Percentiles rank a stretch among this genome's conserved stretches.
Evolutionary conservation across 2,888 invertebrate genomes (phyloP).

Genomic region (Tortrix viridana): DNA sequence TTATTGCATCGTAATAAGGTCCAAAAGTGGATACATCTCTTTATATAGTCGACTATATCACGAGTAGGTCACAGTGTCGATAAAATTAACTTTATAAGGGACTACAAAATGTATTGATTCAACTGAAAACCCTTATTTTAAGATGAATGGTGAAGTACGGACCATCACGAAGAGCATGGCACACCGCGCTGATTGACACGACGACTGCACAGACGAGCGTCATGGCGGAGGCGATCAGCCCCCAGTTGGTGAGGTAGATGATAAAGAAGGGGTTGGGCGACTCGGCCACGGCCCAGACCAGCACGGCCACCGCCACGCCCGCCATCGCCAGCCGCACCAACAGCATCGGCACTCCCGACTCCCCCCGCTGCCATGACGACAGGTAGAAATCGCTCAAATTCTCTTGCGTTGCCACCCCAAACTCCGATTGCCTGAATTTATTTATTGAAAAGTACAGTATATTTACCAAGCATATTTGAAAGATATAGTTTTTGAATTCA

Average conservation of each 20-base stretch:
- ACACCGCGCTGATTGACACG: conserved; percentile 57
- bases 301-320: conserved; percentile 54
- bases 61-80: too few relatives aligned
- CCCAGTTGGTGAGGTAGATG: conserved; percentile 78
- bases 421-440: conserved; percentile 58
- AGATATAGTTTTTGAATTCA: too few relatives aligned
- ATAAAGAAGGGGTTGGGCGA: conserved; percentile 59
- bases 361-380: conserved; percentile 76
- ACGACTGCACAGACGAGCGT: conserved; percentile 58
- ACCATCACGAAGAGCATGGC: conserved; percentile 55
- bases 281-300: conserved; percentile 63
- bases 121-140: background rate
- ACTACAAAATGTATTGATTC: too few relatives aligned
- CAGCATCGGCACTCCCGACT: conserved; percentile 67
- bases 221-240: conserved; percentile 58
- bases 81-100: too few relatives aligned
- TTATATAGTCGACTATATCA: too few relatives aligned
- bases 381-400: conserved; percentile 70
- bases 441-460: too few relatives aligned
- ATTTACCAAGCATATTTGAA: too few relatives aligned
- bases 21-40: too few relatives aligned
- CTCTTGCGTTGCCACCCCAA: conserved; percentile 71
- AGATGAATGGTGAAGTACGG: conserved; percentile 42
- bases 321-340: conserved; percentile 59
- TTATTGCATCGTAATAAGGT: too few relatives aligned